Percentiles rank a stretch among this genome's conserved stretches.
These are phyloP conservation scores for Egretta garzetta DNA, from an alignment of 2,113 vertebrate genomes.

Conservation along the genomic window DNA sequence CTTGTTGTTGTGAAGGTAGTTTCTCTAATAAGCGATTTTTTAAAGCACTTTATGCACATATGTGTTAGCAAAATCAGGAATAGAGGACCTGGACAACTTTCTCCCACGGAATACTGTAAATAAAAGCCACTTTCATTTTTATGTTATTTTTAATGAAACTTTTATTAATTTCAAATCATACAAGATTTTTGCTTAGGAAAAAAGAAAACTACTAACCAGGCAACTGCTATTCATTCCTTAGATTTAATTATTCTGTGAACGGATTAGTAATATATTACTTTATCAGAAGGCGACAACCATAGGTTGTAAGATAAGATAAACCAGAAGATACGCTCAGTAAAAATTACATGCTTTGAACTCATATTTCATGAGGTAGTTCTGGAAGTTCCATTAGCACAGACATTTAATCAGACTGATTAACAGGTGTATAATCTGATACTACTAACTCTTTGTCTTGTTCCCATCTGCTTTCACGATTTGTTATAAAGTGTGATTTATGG, in stretches of 20 bases:
- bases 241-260: not conserved
- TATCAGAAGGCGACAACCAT: not conserved
- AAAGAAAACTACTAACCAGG: not conserved
- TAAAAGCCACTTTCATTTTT: not conserved
- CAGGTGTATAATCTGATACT: not conserved
- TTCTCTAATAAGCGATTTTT: not conserved
- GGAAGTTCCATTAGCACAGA: not conserved
- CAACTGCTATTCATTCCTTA: not conserved
- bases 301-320: not conserved
- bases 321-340: not conserved
- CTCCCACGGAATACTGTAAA: not conserved
- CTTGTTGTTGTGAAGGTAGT: not conserved
- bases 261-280: not conserved
- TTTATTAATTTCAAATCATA: not conserved
- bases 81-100: not conserved
- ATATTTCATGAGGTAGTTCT: not conserved
- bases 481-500: not conserved
- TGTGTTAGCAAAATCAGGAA: not conserved
- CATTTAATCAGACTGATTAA: not conserved
- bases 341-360: not conserved
- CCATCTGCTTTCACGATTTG: not conserved
- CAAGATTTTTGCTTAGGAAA: not conserved
- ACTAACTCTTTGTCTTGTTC: not conserved
- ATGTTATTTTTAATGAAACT: not conserved
- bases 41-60: fast-evolving